Evolutionary conservation across 2,113 vertebrate genomes (phyloP).

Genomic region (Podarcis cretensis): DNA sequence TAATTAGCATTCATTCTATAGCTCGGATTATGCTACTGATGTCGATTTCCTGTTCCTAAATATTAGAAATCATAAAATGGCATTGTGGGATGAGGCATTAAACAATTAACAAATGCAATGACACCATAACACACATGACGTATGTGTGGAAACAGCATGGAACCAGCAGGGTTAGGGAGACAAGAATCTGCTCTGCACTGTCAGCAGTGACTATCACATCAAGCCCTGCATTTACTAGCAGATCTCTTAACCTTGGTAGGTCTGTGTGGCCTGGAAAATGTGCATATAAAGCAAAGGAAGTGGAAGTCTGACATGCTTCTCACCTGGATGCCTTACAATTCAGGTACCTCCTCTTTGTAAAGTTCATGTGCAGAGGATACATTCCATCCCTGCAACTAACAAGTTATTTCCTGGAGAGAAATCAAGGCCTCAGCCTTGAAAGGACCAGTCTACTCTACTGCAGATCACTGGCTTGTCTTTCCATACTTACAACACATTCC

Average conservation of each 20-base stretch:
- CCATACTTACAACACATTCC: not conserved
- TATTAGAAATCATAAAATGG: not conserved
- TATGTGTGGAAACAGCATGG: not conserved
- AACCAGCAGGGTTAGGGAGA: not conserved
- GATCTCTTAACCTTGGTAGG: not conserved
- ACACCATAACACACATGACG: not conserved
- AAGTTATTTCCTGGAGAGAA: not conserved
- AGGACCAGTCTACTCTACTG: not conserved
- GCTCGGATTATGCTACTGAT: accelerated
- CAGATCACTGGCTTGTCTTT: not conserved
- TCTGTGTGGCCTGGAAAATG: no score
- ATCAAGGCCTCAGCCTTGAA: not conserved
- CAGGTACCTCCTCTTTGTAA: not conserved
- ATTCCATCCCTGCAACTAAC: not conserved
- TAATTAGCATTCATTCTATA: constrained; percentile 14
- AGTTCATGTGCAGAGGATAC: not conserved
- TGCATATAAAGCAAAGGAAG: no score
- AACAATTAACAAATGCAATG: not conserved
- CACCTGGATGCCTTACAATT: no score
- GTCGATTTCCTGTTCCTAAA: constrained; percentile 21
- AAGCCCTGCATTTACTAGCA: not conserved
- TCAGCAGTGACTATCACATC: not conserved
- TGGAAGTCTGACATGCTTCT: no score
- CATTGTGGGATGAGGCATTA: constrained; percentile 18
- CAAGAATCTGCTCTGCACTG: not conserved